Evolutionary conservation across 2,888 invertebrate species (phyloP), one percentile per base, ranked within the genome.

Genomic region (Melieria omissa): DNA sequence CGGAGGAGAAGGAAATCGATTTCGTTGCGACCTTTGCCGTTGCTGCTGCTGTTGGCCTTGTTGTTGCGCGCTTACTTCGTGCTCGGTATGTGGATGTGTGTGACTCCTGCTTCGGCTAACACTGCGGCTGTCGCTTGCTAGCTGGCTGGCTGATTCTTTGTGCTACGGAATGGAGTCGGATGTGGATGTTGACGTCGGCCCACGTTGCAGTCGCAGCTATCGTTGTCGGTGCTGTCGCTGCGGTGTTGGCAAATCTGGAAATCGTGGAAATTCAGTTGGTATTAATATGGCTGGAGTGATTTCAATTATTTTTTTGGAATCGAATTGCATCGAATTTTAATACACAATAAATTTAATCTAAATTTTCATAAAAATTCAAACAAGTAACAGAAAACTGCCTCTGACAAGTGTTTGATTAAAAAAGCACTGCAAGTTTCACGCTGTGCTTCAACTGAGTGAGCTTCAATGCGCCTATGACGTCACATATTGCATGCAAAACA

Each of bases 281-380:
- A 65, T 65, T 70, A 70, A 29, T 52, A 4, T 49, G n/a, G 55
- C 12, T 52, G 14, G 14, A 46, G 8, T 65, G 16, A 71, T 49
- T 70, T 62, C 45, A 72, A 62, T 16, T 49, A 69, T 55, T 65
- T 62, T 14, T 57, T 16, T 69, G 12, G 44, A 68, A 65, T 71
- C 65, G 16, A 52, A 63, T 45, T 65, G 65, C 63, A 42, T 63
- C 61, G 57, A 69, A 71, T 71, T 66, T 73, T 66, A 16, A 57
- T 72, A 72, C 72, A 74, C 70, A 74, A 72, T 60, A 65, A 74
- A 72, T 72, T 72, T 73, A 61, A 70, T 70, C 55, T 54, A 65
- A 67, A 64, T 67, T 71, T 71, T n/a, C 47, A 58, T 66, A 57
- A 55, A 65, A 41, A 58, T 14, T 67, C 47, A 58, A 46, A 58